These are phyloP conservation scores for Epiblema foenella DNA, from an alignment of 2,888 invertebrate species.

Conservation along the genomic window DNA sequence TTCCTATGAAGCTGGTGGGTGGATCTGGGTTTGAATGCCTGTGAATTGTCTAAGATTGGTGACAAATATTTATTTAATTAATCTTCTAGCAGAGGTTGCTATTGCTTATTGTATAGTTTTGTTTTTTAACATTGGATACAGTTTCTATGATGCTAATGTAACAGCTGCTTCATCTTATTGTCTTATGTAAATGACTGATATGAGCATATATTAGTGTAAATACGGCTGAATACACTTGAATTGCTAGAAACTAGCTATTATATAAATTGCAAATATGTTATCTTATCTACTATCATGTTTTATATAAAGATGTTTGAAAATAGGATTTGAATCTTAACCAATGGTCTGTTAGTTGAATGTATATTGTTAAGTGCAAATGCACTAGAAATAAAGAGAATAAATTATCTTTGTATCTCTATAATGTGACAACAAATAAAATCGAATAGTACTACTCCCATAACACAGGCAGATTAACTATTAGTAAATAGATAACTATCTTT, in stretches of 20 bases:
- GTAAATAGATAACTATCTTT: background rate
- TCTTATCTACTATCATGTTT: conserved; percentile 11
- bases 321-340: background rate
- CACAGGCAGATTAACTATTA: conserved; percentile 3
- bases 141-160: background rate
- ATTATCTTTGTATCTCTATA: background rate
- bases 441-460: background rate
- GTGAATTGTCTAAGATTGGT: too few relatives aligned
- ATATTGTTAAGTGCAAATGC: background rate
- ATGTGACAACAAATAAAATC: background rate
- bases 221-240: background rate
- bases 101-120: background rate
- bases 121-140: background rate
- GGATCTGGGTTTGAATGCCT: too few relatives aligned
- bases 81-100: too few relatives aligned
- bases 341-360: background rate
- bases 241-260: conserved; percentile 2
- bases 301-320: background rate
- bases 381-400: too few relatives aligned
- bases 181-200: conserved; percentile 3
- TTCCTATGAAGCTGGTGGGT: too few relatives aligned
- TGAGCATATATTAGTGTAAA: too few relatives aligned
- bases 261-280: background rate
- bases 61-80: too few relatives aligned
- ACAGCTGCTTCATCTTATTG: background rate